A percentile compares a stretch with the other conserved stretches of the same genome.
phyloP scores from a whole-genome alignment of 2,888 invertebrate genomes.

The Diadegma fenestrale region DNA sequence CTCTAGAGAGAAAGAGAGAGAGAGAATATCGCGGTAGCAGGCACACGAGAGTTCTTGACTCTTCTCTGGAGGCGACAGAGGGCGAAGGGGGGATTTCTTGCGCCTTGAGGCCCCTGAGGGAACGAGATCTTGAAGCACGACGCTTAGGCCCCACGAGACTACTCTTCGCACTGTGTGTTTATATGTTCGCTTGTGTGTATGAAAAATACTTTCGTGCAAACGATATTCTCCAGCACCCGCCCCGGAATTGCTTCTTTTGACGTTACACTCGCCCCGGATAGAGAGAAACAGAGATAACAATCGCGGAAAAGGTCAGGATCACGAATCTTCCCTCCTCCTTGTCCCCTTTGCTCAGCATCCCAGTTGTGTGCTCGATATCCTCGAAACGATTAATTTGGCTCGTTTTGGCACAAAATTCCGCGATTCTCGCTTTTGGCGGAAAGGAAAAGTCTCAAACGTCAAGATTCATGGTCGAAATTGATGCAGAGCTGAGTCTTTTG shows the following conservation, averaged over 20 bases:
- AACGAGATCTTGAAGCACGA: conserved; percentile 44
- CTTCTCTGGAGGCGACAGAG: conserved; percentile 48
- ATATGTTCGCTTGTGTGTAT: too few relatives aligned
- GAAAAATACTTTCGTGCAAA: conserved; percentile 5
- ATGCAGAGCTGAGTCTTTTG: conserved; percentile 14
- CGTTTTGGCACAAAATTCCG: neutral
- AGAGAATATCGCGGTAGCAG: conserved; percentile 26
- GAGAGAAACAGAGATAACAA: conserved; percentile 26
- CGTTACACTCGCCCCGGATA: conserved; percentile 15
- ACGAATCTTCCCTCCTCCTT: conserved; percentile 33
- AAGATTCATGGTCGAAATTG: neutral
- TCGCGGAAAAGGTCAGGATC: conserved; percentile 68
- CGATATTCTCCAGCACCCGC: conserved; percentile 41
- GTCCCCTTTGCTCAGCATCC: neutral
- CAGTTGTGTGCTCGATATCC: conserved; percentile 1
- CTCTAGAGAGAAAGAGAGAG: neutral
- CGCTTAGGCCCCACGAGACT: conserved; percentile 21
- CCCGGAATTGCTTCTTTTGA: conserved; percentile 40
- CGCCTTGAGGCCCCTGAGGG: conserved; percentile 52
- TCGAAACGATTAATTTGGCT: neutral
- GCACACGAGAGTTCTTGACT: conserved; percentile 52
- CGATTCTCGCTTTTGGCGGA: neutral
- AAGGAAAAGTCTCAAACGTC: conserved; percentile 1
- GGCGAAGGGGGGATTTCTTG: conserved; percentile 43
- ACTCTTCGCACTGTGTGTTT: conserved; percentile 25